A percentile compares a stretch with the other conserved stretches of the same genome.
These are phyloP conservation scores for Erinaceus europaeus DNA, from an alignment of 2,113 vertebrate species.

Conservation along the genomic window DNA sequence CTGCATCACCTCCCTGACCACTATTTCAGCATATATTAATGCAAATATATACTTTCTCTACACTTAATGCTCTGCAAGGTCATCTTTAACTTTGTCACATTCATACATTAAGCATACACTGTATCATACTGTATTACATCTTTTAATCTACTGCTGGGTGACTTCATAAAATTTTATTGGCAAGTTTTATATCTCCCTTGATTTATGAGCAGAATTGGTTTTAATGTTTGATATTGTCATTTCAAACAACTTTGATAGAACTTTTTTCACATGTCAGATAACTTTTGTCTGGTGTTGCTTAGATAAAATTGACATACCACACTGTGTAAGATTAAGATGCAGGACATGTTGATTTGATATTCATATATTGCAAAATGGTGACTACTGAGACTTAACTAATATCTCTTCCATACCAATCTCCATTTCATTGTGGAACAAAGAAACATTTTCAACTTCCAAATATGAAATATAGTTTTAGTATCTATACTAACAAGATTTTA, in stretches of 20 bases:
- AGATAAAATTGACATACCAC: neutral
- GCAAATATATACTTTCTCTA: neutral
- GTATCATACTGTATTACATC: neutral
- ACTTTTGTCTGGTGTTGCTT: neutral
- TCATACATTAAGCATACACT: neutral
- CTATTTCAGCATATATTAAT: constrained; percentile 6
- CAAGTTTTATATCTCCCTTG: neutral
- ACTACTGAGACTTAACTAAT: neutral
- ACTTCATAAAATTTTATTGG: neutral
- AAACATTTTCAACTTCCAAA: neutral
- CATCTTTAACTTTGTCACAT: neutral
- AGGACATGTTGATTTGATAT: neutral
- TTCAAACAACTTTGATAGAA: neutral
- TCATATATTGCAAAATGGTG: neutral
- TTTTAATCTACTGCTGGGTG: neutral
- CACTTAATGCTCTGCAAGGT: neutral
- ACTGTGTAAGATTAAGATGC: neutral
- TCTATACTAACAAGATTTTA: too few species aligned
- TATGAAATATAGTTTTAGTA: too few species aligned
- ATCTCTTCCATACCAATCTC: neutral
- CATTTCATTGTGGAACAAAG: neutral
- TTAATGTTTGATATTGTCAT: neutral
- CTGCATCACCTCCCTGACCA: too few species aligned
- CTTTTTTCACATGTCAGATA: neutral
- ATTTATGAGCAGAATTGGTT: neutral